Evolutionary conservation across 2,113 vertebrate genomes (phyloP).

Genomic region (Microcebus lehilahytsara): DNA sequence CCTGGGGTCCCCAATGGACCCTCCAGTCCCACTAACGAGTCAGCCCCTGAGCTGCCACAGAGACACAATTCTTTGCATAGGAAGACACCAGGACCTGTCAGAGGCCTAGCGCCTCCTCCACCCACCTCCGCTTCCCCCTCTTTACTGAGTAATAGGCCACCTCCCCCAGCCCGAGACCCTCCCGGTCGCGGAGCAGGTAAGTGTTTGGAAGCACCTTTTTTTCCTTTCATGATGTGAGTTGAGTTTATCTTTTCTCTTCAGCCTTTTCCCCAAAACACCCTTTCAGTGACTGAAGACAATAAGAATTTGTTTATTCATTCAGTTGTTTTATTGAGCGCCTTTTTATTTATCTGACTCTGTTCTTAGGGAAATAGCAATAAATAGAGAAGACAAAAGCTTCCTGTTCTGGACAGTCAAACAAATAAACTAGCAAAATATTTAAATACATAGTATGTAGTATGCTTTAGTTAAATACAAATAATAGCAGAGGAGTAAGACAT

Average conservation of each 20-base stretch:
- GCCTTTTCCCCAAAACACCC: neutral
- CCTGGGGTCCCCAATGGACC: constrained; percentile 90
- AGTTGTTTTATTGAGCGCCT: neutral
- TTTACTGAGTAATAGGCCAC: constrained; percentile 85
- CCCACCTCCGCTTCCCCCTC: constrained; percentile 83
- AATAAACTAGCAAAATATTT: neutral
- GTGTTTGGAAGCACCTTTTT: neutral
- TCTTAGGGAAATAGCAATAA: neutral
- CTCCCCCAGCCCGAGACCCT: constrained; percentile 87
- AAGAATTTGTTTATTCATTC: neutral
- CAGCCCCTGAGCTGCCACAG: constrained; percentile 94
- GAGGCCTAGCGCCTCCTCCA: constrained; percentile 84
- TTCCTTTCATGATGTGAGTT: fast-evolving
- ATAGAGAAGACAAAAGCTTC: neutral
- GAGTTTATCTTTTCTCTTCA: neutral
- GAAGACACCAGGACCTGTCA: constrained; percentile 80
- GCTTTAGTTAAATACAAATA: neutral
- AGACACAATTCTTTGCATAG: constrained; percentile 97
- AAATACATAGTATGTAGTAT: neutral
- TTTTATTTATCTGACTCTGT: neutral
- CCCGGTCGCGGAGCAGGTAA: constrained; percentile 88
- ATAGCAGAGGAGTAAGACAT: neutral
- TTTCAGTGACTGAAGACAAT: neutral
- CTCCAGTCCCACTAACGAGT: constrained; percentile 87
- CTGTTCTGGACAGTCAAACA: neutral